Percentiles rank a stretch among this genome's conserved stretches.
These are phyloP conservation scores for Diaprepes abbreviatus DNA, from an alignment of 2,888 invertebrate genomes.

Conservation along the genomic window DNA sequence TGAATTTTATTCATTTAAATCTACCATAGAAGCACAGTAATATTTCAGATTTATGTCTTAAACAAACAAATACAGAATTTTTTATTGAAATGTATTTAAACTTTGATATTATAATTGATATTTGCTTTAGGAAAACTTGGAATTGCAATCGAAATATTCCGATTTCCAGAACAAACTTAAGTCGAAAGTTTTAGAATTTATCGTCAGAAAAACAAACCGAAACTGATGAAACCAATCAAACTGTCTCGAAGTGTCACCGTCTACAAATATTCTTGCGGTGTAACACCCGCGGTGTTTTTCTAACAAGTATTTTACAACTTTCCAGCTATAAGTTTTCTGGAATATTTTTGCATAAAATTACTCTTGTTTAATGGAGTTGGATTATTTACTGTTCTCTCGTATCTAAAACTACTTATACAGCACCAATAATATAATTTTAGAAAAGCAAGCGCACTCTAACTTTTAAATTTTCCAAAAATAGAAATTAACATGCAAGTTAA, in stretches of 20 bases:
- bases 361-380: too few relatives aligned
- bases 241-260: neutral
- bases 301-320: neutral
- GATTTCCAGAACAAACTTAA: neutral
- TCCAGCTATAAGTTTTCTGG: neutral
- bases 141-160: neutral
- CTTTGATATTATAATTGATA: too few relatives aligned
- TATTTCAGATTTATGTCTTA: too few relatives aligned
- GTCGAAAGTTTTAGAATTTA: neutral
- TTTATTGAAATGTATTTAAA: too few relatives aligned
- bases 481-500: neutral
- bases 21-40: too few relatives aligned
- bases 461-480: neutral
- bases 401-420: too few relatives aligned
- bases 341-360: neutral
- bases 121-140: neutral
- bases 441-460: neutral
- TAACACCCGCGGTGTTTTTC: neutral
- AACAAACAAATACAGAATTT: too few relatives aligned
- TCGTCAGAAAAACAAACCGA: neutral
- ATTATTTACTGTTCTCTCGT: too few relatives aligned
- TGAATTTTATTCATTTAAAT: too few relatives aligned
- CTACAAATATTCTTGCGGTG: neutral
- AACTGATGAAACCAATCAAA: neutral
- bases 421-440: too few relatives aligned